Evolutionary conservation across 2,888 invertebrate species (phyloP), one percentile per base, ranked within the genome.

Genomic region (Ectemnius continuus): DNA sequence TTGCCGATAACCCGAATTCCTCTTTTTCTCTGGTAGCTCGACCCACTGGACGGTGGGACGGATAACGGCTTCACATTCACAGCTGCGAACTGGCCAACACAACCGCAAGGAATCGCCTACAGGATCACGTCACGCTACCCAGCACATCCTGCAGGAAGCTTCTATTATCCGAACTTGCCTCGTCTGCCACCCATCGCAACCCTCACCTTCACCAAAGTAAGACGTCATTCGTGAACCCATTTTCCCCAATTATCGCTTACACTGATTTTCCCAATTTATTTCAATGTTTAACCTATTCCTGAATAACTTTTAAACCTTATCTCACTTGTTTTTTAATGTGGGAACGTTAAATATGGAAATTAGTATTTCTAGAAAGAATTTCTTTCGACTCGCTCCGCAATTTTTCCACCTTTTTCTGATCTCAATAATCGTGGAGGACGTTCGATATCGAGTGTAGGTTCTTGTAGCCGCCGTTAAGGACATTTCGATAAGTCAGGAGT

Each of bases 1-100:
- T 13, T 28, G 18, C 47, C 28, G 20, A n/a, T 18, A 13, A 5
- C 52, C 14, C 46, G 18, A 48, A 46, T n/a, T 26, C 47, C 23
- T 68, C 47, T 48, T 63, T 58, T 72, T 63, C 63, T 74, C 65
- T 62, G 73, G 73, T 68, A 81, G 96, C 95, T 97, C 91, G 96
- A 97, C 91, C 98, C 98, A 0, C 91, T 97, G 85, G 98, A 98
- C 91, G 98, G 97, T 14, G 98, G 98, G 65, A 97, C 97, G 58
- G 98, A 98, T 93, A 97, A 97, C 91, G 98, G 98, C 3, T 96
- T 98, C 92, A 98, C 98, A 66, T 98, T 98, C 92, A 98, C 98
- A 18, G 96, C 98, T n/a, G 97, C 97, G 63, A 97, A 97, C 92
- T 98, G 98, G 98, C 96, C 97, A 66, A 97, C 97, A 20, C 95